Evolutionary conservation across 2,888 invertebrate species (phyloP).

Genomic region (Branchipolynoe longqiensis): DNA sequence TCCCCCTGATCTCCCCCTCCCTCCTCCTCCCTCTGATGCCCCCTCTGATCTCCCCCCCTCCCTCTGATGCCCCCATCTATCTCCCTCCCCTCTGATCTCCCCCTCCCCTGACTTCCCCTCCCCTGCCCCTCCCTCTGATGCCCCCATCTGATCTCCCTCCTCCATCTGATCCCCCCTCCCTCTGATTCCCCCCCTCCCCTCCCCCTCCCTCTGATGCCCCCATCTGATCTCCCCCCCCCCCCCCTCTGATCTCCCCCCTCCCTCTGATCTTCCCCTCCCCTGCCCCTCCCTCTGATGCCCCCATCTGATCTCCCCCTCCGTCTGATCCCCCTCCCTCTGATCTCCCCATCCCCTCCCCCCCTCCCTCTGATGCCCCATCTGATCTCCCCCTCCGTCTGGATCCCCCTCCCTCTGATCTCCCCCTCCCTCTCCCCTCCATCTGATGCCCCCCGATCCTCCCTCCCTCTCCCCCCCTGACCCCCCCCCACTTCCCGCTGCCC

Average conservation of each 20-base stretch:
- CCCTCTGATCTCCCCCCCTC: no score
- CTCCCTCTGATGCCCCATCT: neutral
- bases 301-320: no score
- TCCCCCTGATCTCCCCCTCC: no score
- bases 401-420: neutral
- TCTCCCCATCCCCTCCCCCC: neutral
- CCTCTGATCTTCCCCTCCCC: no score
- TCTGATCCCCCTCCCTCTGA: neutral
- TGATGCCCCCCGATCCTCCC: neutral
- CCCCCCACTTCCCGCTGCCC: neutral
- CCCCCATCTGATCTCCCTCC: no score
- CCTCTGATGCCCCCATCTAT: no score
- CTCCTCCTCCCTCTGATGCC: no score
- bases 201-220: neutral
- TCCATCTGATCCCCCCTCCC: no score
- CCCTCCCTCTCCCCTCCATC: neutral
- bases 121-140: no score
- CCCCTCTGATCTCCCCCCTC: neutral
- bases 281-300: neutral
- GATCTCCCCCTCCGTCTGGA: neutral
- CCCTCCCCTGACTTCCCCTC: no score
- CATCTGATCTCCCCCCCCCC: neutral
- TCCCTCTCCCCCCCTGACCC: neutral
- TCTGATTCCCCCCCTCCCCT: neutral
- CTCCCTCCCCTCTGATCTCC: no score